A percentile compares a stretch with the other conserved stretches of the same genome.
Conservation (phyloP, 2,888 invertebrate genomes). For the Cataglyphis cursor region DNA sequence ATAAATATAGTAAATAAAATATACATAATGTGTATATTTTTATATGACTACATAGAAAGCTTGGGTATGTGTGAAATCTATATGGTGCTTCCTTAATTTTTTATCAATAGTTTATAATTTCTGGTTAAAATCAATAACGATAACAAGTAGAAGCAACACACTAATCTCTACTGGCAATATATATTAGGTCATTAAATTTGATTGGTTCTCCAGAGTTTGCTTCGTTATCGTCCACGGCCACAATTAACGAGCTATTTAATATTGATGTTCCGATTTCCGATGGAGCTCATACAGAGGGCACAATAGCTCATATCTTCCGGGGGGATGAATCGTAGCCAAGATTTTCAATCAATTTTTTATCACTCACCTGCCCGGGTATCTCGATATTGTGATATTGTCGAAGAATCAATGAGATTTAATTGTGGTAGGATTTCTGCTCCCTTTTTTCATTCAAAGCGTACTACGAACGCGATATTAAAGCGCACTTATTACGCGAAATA, state of each 20-base stretch:
- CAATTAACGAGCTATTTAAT: constrained; percentile 51
- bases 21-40: not conserved
- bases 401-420: constrained; percentile 32
- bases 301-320: constrained; percentile 20
- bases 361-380: not conserved
- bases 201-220: constrained; percentile 32
- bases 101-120: not conserved
- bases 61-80: not conserved
- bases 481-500: constrained; percentile 9
- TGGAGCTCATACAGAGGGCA: constrained; percentile 20
- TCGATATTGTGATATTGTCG: not conserved
- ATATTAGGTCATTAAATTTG: constrained; percentile 43
- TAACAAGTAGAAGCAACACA: not conserved
- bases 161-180: constrained; percentile 12
- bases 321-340: constrained; percentile 4
- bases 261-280: constrained; percentile 49
- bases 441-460: not conserved
- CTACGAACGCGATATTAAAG: not conserved
- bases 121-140: constrained; percentile 25
- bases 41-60: not conserved
- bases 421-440: not conserved
- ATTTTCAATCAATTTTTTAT: constrained; percentile 29
- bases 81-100: not conserved
- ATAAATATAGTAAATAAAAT: not conserved
- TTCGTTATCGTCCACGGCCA: constrained; percentile 33